Conservation (phyloP, 2,888 invertebrate genomes). For the Lordiphosa fenestrarum region DNA sequence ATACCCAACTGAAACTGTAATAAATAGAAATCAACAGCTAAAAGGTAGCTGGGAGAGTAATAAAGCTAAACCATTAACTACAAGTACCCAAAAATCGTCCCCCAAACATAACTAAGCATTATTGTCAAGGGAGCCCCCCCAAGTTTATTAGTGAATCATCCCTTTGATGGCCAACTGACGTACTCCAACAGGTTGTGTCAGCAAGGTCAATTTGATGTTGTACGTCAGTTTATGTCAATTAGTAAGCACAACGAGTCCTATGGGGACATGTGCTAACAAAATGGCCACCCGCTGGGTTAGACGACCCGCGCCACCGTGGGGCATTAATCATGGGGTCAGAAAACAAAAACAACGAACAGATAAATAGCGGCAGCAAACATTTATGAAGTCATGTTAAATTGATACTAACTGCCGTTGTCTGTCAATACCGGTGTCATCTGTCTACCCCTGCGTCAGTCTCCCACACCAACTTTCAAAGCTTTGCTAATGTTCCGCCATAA, state of each 20-base stretch:
- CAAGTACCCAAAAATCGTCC: no score
- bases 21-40: no score
- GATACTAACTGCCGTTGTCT: slow-evolving; percentile 50
- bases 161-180: no score
- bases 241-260: slow-evolving; percentile 24
- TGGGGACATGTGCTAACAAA: slow-evolving; percentile 13
- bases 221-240: slow-evolving; percentile 22
- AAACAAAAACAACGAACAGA: slow-evolving; percentile 17
- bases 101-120: no score
- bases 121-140: no score
- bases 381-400: slow-evolving; percentile 60
- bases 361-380: slow-evolving; percentile 24
- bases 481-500: slow-evolving; percentile 47
- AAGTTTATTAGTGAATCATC: no score
- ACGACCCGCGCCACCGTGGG: slow-evolving; percentile 18
- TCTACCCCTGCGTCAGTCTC: neutral
- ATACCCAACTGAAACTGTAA: no score
- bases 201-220: slow-evolving; percentile 9
- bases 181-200: neutral
- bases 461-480: slow-evolving; percentile 13
- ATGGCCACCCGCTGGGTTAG: no score
- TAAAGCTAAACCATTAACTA: no score
- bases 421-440: slow-evolving; percentile 52
- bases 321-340: slow-evolving; percentile 44
- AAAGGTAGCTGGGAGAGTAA: no score